phyloP scores from a whole-genome alignment of 2,797 vertebrate genomes.

The Pangasius sanitwongsei region DNA sequence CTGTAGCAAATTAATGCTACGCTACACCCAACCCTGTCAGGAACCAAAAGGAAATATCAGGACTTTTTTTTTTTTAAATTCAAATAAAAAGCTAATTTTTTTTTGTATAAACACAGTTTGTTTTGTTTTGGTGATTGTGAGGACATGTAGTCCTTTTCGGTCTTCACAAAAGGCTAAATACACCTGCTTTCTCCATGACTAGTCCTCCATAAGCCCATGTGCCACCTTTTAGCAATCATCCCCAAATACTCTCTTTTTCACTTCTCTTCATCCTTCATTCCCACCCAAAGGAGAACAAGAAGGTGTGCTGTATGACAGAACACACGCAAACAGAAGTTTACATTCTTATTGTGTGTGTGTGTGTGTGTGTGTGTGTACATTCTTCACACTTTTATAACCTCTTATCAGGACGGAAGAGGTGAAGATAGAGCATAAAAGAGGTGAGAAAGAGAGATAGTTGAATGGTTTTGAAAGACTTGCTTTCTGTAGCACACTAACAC shows the following conservation, averaged over 20 bases:
- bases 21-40: not conserved
- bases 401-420: not conserved
- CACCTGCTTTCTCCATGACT: conserved; percentile 58
- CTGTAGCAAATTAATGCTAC: not conserved
- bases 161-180: not conserved
- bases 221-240: conserved; percentile 39
- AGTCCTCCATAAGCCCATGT: conserved; percentile 28
- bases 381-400: conserved; percentile 26
- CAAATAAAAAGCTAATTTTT: not conserved
- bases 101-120: not conserved
- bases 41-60: not conserved
- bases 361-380: conserved; percentile 10
- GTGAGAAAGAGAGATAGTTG: not conserved
- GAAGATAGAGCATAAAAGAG: not conserved
- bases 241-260: conserved; percentile 35
- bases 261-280: conserved; percentile 35
- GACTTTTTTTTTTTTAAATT: not conserved
- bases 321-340: conserved; percentile 10
- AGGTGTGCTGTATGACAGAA: not conserved
- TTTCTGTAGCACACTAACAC: not conserved
- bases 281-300: conserved; percentile 5
- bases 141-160: too few species aligned
- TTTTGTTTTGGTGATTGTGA: not conserved
- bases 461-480: conserved; percentile 27
- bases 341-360: too few species aligned